Evolutionary conservation across 2,113 vertebrate species (phyloP).

Genomic region (Corythoichthys haematopterus): DNA sequence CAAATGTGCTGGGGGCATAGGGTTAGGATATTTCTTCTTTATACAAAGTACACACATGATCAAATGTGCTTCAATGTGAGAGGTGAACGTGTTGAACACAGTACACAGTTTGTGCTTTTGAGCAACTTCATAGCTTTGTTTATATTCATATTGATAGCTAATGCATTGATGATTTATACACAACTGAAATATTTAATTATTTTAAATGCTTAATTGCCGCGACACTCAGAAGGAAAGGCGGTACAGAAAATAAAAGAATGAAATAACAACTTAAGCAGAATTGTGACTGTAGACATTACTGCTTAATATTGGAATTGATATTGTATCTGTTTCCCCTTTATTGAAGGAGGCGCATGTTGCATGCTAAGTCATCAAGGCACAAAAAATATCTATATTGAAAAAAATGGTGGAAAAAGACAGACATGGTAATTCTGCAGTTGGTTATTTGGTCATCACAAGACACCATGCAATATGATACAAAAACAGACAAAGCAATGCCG

Average conservation of each 20-base stretch:
- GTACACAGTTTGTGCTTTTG: too few relatives aligned
- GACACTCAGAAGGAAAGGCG: too few relatives aligned
- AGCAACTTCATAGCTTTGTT: not conserved
- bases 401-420: not conserved
- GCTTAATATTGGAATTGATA: not conserved
- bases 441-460: too few relatives aligned
- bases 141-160: not conserved
- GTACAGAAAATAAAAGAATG: too few relatives aligned
- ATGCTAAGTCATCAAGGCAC: not conserved
- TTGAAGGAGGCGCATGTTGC: not conserved
- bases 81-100: not conserved
- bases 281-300: not conserved
- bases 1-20: not conserved
- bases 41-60: not conserved
- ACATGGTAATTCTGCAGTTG: slow-evolving; percentile 11
- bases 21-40: too few relatives aligned
- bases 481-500: slow-evolving; percentile 35
- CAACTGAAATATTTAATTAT: too few relatives aligned
- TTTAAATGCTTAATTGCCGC: too few relatives aligned
- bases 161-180: not conserved
- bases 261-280: not conserved
- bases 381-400: not conserved
- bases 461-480: slow-evolving; percentile 5
- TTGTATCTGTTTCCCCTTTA: not conserved
- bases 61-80: not conserved